Evolutionary conservation across 1,140 invertebrate species (phyloP).

Genomic region (Drosophila athabasca): DNA sequence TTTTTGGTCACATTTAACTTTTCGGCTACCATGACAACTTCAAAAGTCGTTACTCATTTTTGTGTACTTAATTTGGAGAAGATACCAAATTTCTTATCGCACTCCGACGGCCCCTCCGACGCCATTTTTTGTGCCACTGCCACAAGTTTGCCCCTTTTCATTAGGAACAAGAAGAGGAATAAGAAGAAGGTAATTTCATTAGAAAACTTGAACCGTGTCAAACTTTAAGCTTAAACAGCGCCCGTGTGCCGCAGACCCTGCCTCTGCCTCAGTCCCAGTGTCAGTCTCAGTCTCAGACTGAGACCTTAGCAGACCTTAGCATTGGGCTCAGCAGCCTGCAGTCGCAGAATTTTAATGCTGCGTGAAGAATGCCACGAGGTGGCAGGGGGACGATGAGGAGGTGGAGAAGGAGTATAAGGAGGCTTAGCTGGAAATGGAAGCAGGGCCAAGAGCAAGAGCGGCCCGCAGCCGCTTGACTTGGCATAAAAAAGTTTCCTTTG

Average conservation of each 20-base stretch:
- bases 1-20: conserved; percentile 46
- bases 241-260: conserved; percentile 3
- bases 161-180: conserved; percentile 53
- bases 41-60: conserved; percentile 83
- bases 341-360: conserved; percentile 76
- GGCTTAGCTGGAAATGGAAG: background rate
- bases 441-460: conserved; percentile 11
- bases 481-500: conserved; percentile 75
- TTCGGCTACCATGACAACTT: conserved; percentile 69
- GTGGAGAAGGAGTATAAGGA: background rate
- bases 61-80: conserved; percentile 77
- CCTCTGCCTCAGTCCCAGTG: background rate
- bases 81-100: conserved; percentile 77
- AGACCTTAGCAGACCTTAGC: background rate
- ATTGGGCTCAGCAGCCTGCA: conserved; percentile 29
- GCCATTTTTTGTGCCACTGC: conserved; percentile 24
- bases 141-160: conserved; percentile 70
- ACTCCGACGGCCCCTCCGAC: background rate
- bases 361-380: conserved; percentile 63
- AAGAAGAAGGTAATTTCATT: conserved; percentile 82
- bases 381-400: background rate
- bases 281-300: too few species aligned
- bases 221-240: conserved; percentile 79
- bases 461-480: conserved; percentile 44
- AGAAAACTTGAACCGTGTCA: conserved; percentile 82